Evolutionary conservation across 2,888 invertebrate genomes (phyloP), one percentile per base, ranked within the genome.

Genomic region (Pogonocherus hispidulus): DNA sequence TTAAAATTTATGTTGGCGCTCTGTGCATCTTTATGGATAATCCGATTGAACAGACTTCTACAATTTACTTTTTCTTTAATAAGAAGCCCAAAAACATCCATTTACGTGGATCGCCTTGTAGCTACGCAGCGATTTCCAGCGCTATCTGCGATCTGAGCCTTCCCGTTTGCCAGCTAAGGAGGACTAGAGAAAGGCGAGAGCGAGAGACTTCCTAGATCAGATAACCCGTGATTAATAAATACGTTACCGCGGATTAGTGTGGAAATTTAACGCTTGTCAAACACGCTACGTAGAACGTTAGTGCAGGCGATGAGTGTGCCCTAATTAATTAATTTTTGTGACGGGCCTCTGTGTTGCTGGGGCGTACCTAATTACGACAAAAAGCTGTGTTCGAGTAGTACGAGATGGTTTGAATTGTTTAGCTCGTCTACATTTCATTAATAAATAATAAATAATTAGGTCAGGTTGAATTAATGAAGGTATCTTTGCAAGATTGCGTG

Each of bases 191-290:
- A 52, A 52, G 41, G 65, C 59, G 74, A 55, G 65, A 55, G 65
- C 65, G 67, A 72, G 76, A 75, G 74, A 70, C 73, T 71, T 72
- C 71, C 76, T 74, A 71, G 76, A 81, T 82, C 80, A 80, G 81
- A 82, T 82, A 81, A 78, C 76, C 57, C 72, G 74, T 81, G 81
- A 81, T 81, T 82, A 81, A 82, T 81, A 81, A 81, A 81, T 78
- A 76, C 80, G 77, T 80, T 79, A 74, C 77, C 77, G 72, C 75
- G 80, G 79, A 81, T 82, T 81, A 81, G 78, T 74, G 78, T 72
- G 76, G 76, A 78, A 80, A 81, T 80, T 81, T 80, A 81, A 80
- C 80, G 80, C 81, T 79, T 78, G 81, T 81, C 80, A 80, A 80
- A 79, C 79, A 78, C 72, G 78, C 68, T 75, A 76, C 63, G 54